Evolutionary conservation across 2,113 vertebrate species (phyloP).

Genomic region (Myrmecobius fasciatus): DNA sequence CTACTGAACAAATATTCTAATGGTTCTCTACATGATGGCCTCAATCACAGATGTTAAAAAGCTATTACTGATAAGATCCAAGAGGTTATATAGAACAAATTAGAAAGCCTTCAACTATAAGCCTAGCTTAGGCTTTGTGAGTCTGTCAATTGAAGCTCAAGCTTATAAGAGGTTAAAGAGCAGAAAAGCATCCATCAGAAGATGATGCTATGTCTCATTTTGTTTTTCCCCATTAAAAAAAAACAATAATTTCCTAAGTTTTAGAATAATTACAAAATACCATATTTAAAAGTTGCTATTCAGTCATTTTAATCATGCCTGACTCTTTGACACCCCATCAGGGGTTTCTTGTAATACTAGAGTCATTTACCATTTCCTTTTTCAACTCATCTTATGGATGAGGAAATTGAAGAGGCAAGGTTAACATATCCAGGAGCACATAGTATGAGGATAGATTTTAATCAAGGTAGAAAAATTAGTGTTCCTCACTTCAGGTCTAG

Average conservation of each 20-base stretch:
- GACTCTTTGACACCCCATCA: too few species aligned
- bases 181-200: not conserved
- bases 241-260: not conserved
- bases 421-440: not conserved
- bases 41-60: not conserved
- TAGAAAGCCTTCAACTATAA: not conserved
- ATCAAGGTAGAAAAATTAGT: not conserved
- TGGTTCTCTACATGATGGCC: not conserved
- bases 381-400: not conserved
- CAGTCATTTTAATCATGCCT: too few species aligned
- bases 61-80: not conserved
- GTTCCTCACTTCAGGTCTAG: not conserved
- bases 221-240: not conserved
- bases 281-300: too few species aligned
- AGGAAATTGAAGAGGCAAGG: not conserved
- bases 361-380: not conserved
- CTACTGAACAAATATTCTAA: not conserved
- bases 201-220: not conserved
- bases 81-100: not conserved
- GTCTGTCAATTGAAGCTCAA: not conserved
- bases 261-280: not conserved
- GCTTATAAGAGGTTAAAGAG: not conserved
- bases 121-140: not conserved
- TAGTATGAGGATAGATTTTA: not conserved
- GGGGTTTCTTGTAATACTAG: not conserved